phyloP scores from a whole-genome alignment of 2,113 vertebrate species.

The Lasiurus borealis region DNA sequence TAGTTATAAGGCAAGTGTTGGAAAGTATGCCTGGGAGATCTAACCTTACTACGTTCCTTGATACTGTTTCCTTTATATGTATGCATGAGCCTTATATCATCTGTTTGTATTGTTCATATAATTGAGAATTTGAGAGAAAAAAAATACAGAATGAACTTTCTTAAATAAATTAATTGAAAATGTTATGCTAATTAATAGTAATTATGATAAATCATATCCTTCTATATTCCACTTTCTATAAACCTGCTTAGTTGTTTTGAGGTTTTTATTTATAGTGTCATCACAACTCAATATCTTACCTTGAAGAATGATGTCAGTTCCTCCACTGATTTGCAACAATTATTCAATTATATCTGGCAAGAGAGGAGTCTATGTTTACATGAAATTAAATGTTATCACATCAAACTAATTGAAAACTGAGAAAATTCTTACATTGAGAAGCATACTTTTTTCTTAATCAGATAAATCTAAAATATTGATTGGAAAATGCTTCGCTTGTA shows the following conservation, averaged over 20 bases:
- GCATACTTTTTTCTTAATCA: constrained; percentile 61
- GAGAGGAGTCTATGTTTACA: constrained; percentile 50
- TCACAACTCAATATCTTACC: background rate
- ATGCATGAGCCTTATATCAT: background rate
- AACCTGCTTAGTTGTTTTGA: background rate
- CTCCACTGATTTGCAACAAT: constrained; percentile 41
- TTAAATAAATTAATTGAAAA: background rate
- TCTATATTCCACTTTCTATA: no score
- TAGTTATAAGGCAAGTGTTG: background rate
- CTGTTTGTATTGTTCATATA: background rate
- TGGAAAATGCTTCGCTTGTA: constrained; percentile 35
- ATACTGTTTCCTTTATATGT: background rate
- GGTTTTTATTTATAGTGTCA: background rate
- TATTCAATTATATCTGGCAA: constrained; percentile 77
- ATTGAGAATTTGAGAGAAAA: background rate
- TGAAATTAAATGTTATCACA: constrained; percentile 16
- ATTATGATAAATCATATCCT: background rate
- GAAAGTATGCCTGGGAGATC: background rate
- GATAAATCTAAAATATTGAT: constrained; percentile 68
- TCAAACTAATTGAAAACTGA: constrained; percentile 60
- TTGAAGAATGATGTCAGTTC: background rate
- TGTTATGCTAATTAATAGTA: background rate
- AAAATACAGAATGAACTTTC: background rate
- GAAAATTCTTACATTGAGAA: constrained; percentile 51
- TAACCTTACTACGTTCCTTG: background rate